Evolutionary conservation across 2,113 vertebrate genomes (phyloP), one percentile per base, ranked within the genome.

Genomic region (Toxotes chatareus): DNA sequence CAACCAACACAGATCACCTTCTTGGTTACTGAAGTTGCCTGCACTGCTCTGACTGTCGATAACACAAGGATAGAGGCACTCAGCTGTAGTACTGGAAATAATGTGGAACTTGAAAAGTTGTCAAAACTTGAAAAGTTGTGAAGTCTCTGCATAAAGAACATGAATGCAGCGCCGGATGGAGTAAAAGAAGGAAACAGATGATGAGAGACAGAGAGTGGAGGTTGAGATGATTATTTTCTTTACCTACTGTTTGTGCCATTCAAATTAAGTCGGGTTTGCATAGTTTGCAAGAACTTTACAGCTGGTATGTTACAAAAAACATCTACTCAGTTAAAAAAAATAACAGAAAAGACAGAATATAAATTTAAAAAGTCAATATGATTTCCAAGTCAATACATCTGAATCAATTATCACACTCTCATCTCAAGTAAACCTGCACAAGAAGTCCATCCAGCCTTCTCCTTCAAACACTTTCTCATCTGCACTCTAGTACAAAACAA

Each of bases 21-120:
- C 40, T 40, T 77, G 66, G 67, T 80, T 70, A 60, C 73, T 87
- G 23, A 49, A 79, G 61, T 57, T 65, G 65, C 32, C 61, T 76
- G n/a, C 66, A 49, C 70, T 56, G 68, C 23, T 3, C 9, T 1
- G 16, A 31, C 51, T 66, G 62, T 73, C 67, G 7, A 67, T 73
- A 77, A 79, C 3, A 9, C 5, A 59, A 77, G 5, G 67, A 46
- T 12, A 71, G 61, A 79, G 14, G 65, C 75, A 16, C 73, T 81
- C 65, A 42, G 5, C 32, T 65, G 49, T 19, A 57, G 27, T 19
- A 68, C 5, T 61, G 42, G 65, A 76, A 65, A 77, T 65, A 17
- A 69, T 62, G 4, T 40, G 34, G 34, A 70, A 47, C 11, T 68
- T 77, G 5, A 57, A 73, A 73, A 1, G 34, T n/a, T 70, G 68